phyloP scores from a whole-genome alignment of 1,140 invertebrate species.

The Lycorma delicatula region DNA sequence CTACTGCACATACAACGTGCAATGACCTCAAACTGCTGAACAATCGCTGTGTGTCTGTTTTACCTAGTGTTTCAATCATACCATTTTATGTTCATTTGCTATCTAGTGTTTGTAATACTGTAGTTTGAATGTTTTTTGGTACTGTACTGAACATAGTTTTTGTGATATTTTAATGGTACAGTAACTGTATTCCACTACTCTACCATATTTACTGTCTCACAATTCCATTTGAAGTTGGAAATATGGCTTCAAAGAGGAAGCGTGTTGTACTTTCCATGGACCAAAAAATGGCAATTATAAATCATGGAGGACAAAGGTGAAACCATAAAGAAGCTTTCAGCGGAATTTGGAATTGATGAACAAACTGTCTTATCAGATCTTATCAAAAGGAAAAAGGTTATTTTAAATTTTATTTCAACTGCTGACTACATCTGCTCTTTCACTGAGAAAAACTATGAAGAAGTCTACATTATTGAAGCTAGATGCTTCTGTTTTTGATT shows the following conservation, averaged over 20 bases:
- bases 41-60: too few relatives aligned
- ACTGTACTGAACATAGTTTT: background rate
- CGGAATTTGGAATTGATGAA: background rate
- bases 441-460: too few relatives aligned
- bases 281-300: background rate
- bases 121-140: background rate
- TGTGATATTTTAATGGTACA: background rate
- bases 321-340: background rate
- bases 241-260: background rate
- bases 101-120: background rate
- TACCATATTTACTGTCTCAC: background rate
- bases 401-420: too few relatives aligned
- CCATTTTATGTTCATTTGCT: background rate
- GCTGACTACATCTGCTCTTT: too few relatives aligned
- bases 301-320: background rate
- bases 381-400: background rate
- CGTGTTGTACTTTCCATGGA: background rate
- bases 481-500: too few relatives aligned
- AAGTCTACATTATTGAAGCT: too few relatives aligned
- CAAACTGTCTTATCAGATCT: background rate
- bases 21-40: too few relatives aligned
- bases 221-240: background rate
- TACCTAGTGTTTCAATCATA: too few relatives aligned
- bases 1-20: too few relatives aligned
- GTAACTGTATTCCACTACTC: background rate